Conservation (phyloP, 2,888 invertebrate genomes). For the Epistrophella euchroma region DNA sequence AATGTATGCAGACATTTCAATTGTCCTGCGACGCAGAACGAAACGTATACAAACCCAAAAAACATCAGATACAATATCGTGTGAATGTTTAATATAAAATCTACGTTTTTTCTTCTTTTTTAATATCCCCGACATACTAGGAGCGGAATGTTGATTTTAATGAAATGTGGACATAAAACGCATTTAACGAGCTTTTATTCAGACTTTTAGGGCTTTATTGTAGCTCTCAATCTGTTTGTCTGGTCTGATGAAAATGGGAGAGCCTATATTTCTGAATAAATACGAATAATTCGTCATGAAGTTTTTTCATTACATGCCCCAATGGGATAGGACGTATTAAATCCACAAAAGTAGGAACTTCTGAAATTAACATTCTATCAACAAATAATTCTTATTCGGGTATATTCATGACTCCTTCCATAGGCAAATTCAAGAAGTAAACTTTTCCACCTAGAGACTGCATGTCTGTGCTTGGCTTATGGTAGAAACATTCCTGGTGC, state of each 20-base stretch:
- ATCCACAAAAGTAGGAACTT: background rate
- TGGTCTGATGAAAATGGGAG: background rate
- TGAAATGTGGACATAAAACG: slow-evolving; percentile 25
- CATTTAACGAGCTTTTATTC: slow-evolving; percentile 5
- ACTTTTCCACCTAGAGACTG: slow-evolving; percentile 68
- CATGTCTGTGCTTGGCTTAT: slow-evolving; percentile 67
- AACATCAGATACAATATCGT: background rate
- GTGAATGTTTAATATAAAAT: slow-evolving; percentile 11
- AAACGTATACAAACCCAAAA: no score
- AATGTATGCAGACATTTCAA: background rate
- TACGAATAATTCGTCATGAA: background rate
- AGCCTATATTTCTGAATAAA: background rate
- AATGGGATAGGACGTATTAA: background rate
- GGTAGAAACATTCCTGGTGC: slow-evolving; percentile 60
- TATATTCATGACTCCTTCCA: background rate
- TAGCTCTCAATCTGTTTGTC: background rate
- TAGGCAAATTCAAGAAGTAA: slow-evolving; percentile 49
- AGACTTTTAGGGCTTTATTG: background rate
- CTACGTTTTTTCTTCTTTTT: background rate
- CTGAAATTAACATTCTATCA: no score
- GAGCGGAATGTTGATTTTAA: background rate
- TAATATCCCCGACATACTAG: background rate
- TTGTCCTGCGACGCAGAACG: slow-evolving; percentile 11
- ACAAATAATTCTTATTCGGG: no score
- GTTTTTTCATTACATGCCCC: background rate